Conservation (phyloP, 2,113 vertebrate species). For the Microtus montanus region DNA sequence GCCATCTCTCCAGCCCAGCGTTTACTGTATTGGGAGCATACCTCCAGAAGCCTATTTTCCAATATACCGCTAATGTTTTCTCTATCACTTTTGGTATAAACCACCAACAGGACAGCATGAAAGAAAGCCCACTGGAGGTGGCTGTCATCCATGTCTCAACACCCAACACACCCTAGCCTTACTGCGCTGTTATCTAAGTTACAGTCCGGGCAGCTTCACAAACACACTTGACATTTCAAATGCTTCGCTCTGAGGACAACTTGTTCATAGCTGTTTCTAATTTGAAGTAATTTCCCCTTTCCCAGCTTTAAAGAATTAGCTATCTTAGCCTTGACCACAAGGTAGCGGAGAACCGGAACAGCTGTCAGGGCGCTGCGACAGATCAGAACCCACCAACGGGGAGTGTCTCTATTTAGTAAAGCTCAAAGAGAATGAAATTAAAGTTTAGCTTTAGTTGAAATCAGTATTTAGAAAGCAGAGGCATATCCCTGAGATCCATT, state of each 20-base stretch:
- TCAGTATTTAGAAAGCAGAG: not conserved
- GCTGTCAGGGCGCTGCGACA: not conserved
- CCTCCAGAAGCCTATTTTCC: not conserved
- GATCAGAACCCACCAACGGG: not conserved
- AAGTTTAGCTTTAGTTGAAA: slow-evolving; percentile 1
- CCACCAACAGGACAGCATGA: not conserved
- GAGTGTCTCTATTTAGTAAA: slow-evolving; percentile 5
- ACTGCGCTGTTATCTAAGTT: slow-evolving; percentile 84
- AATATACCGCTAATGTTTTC: not conserved
- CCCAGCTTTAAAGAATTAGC: slow-evolving; percentile 82
- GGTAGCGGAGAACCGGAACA: slow-evolving; percentile 50
- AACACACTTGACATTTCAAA: slow-evolving; percentile 82
- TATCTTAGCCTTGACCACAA: slow-evolving; percentile 74
- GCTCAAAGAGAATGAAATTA: slow-evolving; percentile 26
- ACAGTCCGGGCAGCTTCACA: slow-evolving; percentile 79
- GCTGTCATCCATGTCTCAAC: slow-evolving; percentile 77
- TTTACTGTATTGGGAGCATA: not conserved
- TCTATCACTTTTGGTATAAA: not conserved
- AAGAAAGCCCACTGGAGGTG: slow-evolving; percentile 59
- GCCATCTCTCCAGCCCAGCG: not conserved
- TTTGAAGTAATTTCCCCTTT: slow-evolving; percentile 80
- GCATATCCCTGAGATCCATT: not conserved
- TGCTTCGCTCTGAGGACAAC: slow-evolving; percentile 74
- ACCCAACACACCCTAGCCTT: slow-evolving; percentile 78
- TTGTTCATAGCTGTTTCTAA: slow-evolving; percentile 82